A percentile compares a stretch with the other conserved stretches of the same genome.
Conservation (phyloP, 2,888 invertebrate genomes). For the Rhamphomyia laevipes region DNA sequence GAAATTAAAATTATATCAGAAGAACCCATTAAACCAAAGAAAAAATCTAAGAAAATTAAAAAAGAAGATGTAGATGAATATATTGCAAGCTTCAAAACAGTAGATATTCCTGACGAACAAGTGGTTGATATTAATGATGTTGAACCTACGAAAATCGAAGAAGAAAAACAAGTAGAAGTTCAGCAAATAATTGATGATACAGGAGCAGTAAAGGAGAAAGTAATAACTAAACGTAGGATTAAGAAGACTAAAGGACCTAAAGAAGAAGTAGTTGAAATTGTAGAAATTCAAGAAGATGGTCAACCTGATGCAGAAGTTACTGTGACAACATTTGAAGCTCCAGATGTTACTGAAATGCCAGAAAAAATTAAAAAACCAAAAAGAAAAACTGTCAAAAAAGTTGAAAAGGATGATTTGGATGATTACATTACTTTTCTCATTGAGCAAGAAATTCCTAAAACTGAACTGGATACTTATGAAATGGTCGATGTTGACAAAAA, state of each 20-base stretch:
- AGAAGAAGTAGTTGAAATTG: slow-evolving; percentile 35
- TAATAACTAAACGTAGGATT: slow-evolving; percentile 29
- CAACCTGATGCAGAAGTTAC: slow-evolving; percentile 33
- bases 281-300: slow-evolving; percentile 35
- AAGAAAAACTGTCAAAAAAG: slow-evolving; percentile 22
- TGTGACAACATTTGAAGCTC: slow-evolving; percentile 35
- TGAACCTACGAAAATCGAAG: slow-evolving; percentile 2
- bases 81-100: slow-evolving; percentile 31
- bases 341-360: slow-evolving; percentile 19
- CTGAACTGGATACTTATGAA: slow-evolving; percentile 33
- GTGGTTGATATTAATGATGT: too few species aligned
- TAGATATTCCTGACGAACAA: slow-evolving; percentile 23
- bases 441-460: slow-evolving; percentile 30
- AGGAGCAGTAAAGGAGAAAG: slow-evolving; percentile 27
- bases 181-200: slow-evolving; percentile 25
- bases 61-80: slow-evolving; percentile 33
- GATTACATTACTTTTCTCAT: slow-evolving; percentile 28
- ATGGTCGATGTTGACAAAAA: slow-evolving; percentile 26
- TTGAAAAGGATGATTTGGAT: slow-evolving; percentile 25
- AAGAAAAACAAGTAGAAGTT: slow-evolving; percentile 27
- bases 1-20: slow-evolving; percentile 17
- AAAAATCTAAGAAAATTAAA: slow-evolving; percentile 25
- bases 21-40: slow-evolving; percentile 25
- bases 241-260: slow-evolving; percentile 37
- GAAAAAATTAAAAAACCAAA: slow-evolving; percentile 20